These are phyloP conservation scores for Macrobrachium rosenbergii DNA, from an alignment of 1,140 invertebrate species.

Conservation along the genomic window DNA sequence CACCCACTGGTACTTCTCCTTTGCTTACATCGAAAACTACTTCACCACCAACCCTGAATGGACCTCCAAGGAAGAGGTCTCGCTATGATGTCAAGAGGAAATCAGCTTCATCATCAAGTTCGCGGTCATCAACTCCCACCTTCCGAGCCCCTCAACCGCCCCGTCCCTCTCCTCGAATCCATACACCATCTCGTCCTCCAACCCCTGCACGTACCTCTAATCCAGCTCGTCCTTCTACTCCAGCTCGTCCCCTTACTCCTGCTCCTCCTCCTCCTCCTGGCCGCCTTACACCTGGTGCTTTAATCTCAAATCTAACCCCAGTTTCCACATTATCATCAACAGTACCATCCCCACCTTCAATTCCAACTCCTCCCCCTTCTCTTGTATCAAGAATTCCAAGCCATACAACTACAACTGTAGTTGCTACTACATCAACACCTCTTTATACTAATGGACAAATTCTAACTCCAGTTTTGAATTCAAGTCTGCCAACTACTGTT, in stretches of 20 bases:
- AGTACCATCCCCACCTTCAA: neutral
- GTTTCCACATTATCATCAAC: too few species aligned
- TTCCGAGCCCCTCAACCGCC: neutral
- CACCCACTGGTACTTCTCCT: too few species aligned
- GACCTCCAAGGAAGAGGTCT: too few species aligned
- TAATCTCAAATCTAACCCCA: too few species aligned
- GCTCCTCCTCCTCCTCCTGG: neutral
- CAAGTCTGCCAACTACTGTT: slow-evolving; percentile 12
- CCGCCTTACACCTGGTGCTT: too few species aligned
- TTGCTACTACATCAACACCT: slow-evolving; percentile 29
- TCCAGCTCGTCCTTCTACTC: slow-evolving; percentile 4
- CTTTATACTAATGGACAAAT: neutral
- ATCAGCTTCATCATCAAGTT: too few species aligned
- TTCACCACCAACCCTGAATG: too few species aligned
- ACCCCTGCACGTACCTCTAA: neutral
- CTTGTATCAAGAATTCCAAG: slow-evolving; percentile 6
- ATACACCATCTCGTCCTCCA: slow-evolving; percentile 6
- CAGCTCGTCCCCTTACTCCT: neutral
- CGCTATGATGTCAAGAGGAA: too few species aligned
- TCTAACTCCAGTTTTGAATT: slow-evolving; percentile 12
- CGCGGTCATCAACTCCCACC: too few species aligned
- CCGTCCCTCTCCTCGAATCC: neutral
- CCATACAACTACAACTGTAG: slow-evolving; percentile 16
- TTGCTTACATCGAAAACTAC: too few species aligned
- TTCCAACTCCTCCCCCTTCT: neutral